phyloP scores from a whole-genome alignment of 37 sponge, comb jelly and placozoan genomes.

The Lycopodina hypogea region DNA sequence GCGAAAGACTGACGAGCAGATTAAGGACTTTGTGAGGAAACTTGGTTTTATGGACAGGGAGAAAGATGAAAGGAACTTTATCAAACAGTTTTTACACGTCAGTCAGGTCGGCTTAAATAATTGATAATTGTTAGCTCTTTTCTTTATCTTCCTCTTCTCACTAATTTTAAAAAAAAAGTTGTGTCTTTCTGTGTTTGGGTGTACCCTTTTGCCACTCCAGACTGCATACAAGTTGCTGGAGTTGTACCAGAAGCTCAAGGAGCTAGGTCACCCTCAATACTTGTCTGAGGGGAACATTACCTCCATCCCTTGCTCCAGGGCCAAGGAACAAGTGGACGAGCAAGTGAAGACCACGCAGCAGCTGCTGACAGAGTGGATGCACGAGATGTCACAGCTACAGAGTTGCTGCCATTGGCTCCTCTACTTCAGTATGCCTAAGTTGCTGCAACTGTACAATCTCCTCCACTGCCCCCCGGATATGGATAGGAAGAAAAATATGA shows the following conservation, averaged over 20 bases:
- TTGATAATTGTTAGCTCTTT: not conserved
- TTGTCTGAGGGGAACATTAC: not conserved
- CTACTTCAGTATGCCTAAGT: conserved; percentile 63
- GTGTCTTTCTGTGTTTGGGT: too few species aligned
- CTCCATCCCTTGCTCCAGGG: conserved; percentile 10
- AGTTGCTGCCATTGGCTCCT: conserved; percentile 50
- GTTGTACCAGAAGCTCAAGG: conserved; percentile 32
- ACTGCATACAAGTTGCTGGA: conserved; percentile 56
- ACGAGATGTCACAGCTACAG: conserved; percentile 34
- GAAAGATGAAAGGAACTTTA: conserved; percentile 57
- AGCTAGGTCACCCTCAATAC: conserved; percentile 67
- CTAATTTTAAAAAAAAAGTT: too few species aligned
- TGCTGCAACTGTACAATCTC: conserved; percentile 29
- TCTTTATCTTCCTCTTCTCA: not conserved
- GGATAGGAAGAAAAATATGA: not conserved
- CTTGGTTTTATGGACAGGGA: conserved; percentile 80
- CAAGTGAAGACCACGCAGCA: conserved; percentile 25
- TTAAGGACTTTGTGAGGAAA: conserved; percentile 86
- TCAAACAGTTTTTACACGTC: conserved; percentile 51
- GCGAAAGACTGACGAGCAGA: conserved; percentile 62
- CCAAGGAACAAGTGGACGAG: not conserved
- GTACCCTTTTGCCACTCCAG: conserved; percentile 12
- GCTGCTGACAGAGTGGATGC: conserved; percentile 43
- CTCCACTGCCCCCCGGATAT: not conserved
- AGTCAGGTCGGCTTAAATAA: conserved; percentile 24